A percentile compares a stretch with the other conserved stretches of the same genome.
phyloP scores from a whole-genome alignment of 2,113 vertebrate species.

The Microcebus griseorufus region DNA sequence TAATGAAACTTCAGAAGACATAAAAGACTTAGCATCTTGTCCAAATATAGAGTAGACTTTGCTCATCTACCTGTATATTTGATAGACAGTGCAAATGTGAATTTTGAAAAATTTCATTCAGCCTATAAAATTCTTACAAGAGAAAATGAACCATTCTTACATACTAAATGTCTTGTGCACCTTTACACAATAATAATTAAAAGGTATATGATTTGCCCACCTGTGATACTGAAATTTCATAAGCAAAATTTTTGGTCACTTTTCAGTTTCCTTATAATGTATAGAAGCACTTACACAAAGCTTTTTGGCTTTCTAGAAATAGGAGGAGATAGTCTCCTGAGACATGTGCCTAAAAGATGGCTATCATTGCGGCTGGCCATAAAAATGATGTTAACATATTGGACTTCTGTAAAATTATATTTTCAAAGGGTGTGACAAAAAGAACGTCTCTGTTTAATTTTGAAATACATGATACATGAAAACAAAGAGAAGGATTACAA shows the following conservation, averaged over 20 bases:
- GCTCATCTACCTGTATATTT: not conserved
- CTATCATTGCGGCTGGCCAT: not conserved
- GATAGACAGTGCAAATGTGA: not conserved
- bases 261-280: not conserved
- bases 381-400: not conserved
- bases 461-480: slow-evolving; percentile 11
- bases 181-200: not conserved
- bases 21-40: not conserved
- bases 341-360: not conserved
- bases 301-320: not conserved
- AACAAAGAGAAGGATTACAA: not conserved
- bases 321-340: not conserved
- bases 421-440: not conserved
- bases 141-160: not conserved
- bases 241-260: slow-evolving; percentile 20
- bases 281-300: not conserved
- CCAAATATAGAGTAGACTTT: not conserved
- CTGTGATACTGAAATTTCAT: not conserved
- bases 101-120: not conserved
- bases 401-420: not conserved
- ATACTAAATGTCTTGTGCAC: not conserved
- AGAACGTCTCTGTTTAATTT: not conserved
- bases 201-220: not conserved
- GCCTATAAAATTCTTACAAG: not conserved
- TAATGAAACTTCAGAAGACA: not conserved